Evolutionary conservation across 2,888 invertebrate genomes (phyloP).

Genomic region (Microctonus hyperodae): DNA sequence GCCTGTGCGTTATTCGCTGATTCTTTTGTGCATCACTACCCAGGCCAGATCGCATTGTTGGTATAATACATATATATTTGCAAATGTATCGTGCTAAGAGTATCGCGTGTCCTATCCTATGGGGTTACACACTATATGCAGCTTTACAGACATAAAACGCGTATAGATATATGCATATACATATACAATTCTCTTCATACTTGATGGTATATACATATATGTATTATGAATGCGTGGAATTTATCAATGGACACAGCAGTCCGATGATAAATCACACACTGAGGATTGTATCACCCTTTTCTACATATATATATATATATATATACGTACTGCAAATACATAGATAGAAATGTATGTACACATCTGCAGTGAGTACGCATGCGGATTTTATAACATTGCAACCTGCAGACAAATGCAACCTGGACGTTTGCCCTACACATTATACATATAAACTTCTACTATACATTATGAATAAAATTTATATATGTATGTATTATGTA

Average conservation of each 20-base stretch:
- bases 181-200: constrained; percentile 3
- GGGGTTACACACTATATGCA: constrained; percentile 1
- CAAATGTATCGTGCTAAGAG: constrained; percentile 47
- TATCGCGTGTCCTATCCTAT: constrained; percentile 53
- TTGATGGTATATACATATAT: too few relatives aligned
- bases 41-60: constrained; percentile 24
- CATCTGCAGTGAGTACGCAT: constrained; percentile 32
- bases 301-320: too few relatives aligned
- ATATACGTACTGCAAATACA: neutral
- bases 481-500: neutral
- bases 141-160: neutral
- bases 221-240: constrained; percentile 59
- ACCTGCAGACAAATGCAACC: neutral
- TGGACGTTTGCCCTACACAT: neutral
- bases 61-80: constrained; percentile 21
- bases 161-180: too few relatives aligned
- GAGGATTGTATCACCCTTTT: constrained; percentile 40
- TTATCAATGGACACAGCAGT: constrained; percentile 60
- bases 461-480: too few relatives aligned
- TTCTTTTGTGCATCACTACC: constrained; percentile 27
- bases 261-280: constrained; percentile 57
- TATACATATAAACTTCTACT: neutral
- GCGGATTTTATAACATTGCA: constrained; percentile 46
- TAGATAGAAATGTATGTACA: neutral
- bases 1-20: constrained; percentile 12